These are phyloP conservation scores for Pocillopora meandrina DNA, from an alignment of 92 coral and sea anemone genomes.

Conservation along the genomic window DNA sequence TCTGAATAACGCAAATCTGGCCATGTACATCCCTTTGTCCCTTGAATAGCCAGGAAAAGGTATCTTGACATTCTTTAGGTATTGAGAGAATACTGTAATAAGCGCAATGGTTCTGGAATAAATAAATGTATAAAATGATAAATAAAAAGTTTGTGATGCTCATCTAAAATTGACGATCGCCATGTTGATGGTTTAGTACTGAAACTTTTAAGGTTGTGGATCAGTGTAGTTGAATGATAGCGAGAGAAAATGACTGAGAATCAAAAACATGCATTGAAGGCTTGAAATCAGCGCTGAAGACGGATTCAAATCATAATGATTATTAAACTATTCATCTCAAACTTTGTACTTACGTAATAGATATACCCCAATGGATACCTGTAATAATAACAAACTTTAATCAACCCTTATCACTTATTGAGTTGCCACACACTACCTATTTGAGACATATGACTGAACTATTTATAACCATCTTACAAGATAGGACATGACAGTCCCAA, in stretches of 20 bases:
- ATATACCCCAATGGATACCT: conserved; percentile 85
- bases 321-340: neutral
- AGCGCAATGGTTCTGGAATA: conserved; percentile 59
- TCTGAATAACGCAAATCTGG: conserved; percentile 45
- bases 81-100: conserved; percentile 68
- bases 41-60: conserved; percentile 53
- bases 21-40: conserved; percentile 41
- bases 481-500: too few species aligned
- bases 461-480: too few species aligned
- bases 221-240: too few species aligned
- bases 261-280: too few species aligned
- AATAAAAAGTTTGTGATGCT: neutral
- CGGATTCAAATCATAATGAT: too few species aligned
- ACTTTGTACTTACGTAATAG: conserved; percentile 65
- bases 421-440: neutral
- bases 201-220: too few species aligned
- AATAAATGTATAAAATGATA: neutral
- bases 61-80: conserved; percentile 40
- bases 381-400: conserved; percentile 5
- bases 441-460: too few species aligned
- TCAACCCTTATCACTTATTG: neutral
- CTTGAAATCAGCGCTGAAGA: too few species aligned
- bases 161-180: too few species aligned
- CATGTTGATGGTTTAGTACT: too few species aligned
- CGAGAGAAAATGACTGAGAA: too few species aligned